phyloP scores from a whole-genome alignment of 2,797 vertebrate genomes.

The Sebastes variabilis region DNA sequence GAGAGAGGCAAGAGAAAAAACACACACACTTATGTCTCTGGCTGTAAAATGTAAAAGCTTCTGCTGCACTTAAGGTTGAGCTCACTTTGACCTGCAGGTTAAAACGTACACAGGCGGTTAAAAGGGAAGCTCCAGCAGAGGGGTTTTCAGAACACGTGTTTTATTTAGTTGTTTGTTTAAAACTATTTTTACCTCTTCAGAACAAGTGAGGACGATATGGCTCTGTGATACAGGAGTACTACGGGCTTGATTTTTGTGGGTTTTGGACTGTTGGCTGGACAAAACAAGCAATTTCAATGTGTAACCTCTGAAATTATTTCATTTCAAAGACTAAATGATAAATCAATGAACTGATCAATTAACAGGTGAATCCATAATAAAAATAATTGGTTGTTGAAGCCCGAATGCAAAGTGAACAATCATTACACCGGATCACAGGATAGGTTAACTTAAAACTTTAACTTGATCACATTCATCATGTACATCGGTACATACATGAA shows the following conservation, averaged over 20 bases:
- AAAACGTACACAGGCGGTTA: slow-evolving; percentile 30
- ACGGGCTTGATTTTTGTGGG: not conserved
- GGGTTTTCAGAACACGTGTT: slow-evolving; percentile 26
- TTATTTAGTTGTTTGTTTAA: slow-evolving; percentile 43
- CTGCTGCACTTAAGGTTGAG: slow-evolving; percentile 53
- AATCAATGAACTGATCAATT: not conserved
- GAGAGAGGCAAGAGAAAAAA: not conserved
- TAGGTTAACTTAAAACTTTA: not conserved
- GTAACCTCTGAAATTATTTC: not conserved
- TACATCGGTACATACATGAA: too few relatives aligned
- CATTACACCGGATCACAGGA: not conserved
- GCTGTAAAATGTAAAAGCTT: slow-evolving; percentile 58
- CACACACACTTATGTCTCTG: slow-evolving; percentile 17
- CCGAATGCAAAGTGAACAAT: not conserved
- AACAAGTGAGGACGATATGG: not conserved
- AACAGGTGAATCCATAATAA: not conserved
- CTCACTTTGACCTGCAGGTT: slow-evolving; percentile 44
- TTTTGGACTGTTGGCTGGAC: not conserved
- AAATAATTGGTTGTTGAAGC: not conserved
- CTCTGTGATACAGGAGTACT: not conserved
- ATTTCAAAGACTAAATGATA: not conserved
- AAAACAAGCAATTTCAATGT: not conserved
- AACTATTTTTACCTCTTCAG: slow-evolving; percentile 15
- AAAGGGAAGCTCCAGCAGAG: slow-evolving; percentile 26
- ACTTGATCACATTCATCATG: too few relatives aligned